These are phyloP conservation scores for Callipepla californica DNA, from an alignment of 2,113 vertebrate genomes.

Conservation along the genomic window DNA sequence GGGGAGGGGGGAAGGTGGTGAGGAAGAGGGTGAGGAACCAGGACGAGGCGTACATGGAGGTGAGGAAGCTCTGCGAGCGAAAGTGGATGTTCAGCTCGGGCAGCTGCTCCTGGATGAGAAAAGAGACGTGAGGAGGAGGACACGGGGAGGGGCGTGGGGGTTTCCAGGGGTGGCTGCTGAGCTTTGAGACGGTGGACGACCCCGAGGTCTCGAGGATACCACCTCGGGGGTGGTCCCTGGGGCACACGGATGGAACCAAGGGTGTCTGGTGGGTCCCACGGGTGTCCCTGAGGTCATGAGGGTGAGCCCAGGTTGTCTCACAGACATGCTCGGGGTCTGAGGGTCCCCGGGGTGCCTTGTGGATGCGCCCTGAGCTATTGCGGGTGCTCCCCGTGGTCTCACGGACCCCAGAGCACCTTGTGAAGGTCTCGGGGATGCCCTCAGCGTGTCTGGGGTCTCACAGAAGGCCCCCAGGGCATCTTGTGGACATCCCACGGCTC, in stretches of 20 bases:
- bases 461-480: no score
- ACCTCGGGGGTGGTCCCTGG: not conserved
- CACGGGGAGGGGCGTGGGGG: rapidly evolving
- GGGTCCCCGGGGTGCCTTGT: not conserved
- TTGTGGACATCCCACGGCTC: not conserved
- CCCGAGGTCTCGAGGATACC: not conserved
- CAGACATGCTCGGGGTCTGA: not conserved
- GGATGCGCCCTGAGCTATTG: no score
- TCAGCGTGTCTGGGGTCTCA: no score
- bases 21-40: constrained; percentile 98
- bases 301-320: not conserved
- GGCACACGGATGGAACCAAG: no score
- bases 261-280: no score
- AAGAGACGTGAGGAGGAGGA: not conserved
- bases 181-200: not conserved
- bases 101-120: constrained; percentile 87
- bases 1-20: constrained; percentile 92
- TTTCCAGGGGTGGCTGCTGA: not conserved
- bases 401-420: not conserved
- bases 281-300: not conserved
- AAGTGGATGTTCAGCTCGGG: constrained; percentile 95
- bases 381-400: no score
- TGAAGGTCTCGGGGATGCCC: no score
- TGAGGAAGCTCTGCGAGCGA: constrained; percentile 97
- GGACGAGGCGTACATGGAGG: constrained; percentile 96